Evolutionary conservation across 2,113 vertebrate species (phyloP).

Genomic region (Calonectris borealis): DNA sequence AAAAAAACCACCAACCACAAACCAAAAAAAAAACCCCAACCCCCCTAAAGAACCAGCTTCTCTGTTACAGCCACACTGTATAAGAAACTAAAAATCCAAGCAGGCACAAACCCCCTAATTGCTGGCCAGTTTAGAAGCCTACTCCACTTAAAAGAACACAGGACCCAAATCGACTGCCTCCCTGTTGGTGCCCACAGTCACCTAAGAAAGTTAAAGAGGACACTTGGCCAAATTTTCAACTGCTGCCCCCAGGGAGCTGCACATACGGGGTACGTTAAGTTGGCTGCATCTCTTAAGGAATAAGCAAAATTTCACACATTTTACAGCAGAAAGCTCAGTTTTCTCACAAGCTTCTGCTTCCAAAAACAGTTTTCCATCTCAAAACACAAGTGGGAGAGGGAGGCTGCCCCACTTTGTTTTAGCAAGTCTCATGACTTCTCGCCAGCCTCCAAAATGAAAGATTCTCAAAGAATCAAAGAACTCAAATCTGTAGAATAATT

Average conservation of each 20-base stretch:
- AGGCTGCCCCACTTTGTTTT: background rate
- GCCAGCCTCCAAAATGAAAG: background rate
- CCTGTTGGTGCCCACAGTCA: background rate
- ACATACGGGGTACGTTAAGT: background rate
- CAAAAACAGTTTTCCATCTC: background rate
- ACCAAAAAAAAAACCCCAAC: background rate
- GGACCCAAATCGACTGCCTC: rapidly evolving
- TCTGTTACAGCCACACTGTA: background rate
- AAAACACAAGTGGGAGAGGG: background rate
- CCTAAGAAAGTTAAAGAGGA: background rate
- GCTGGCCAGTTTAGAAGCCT: background rate
- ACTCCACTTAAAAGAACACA: background rate
- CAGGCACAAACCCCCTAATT: background rate
- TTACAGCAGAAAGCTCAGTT: background rate
- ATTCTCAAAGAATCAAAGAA: background rate
- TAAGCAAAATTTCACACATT: background rate
- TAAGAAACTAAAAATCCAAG: background rate
- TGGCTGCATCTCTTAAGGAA: background rate
- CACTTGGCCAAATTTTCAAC: background rate
- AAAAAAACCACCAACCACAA: too few relatives aligned
- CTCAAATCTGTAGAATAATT: background rate
- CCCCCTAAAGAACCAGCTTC: background rate
- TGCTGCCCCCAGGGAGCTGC: background rate
- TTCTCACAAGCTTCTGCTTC: background rate
- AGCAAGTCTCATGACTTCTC: background rate